phyloP scores from a whole-genome alignment of 2,797 vertebrate species.

The Cryptoprocta ferox region DNA sequence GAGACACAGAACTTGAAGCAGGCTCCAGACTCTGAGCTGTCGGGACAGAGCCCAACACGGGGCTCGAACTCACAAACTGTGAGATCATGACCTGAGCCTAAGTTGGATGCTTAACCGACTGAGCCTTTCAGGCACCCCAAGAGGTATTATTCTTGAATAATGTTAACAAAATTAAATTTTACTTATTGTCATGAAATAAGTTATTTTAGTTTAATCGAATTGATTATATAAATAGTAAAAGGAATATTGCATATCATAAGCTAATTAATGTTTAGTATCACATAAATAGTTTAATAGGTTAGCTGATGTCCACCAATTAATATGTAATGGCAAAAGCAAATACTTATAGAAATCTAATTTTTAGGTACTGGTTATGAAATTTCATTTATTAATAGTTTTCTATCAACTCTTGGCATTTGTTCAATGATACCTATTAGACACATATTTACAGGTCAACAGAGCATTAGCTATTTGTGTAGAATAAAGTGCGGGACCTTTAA shows the following conservation, averaged over 20 bases:
- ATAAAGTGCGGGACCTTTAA: background rate
- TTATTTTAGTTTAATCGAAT: slow-evolving; percentile 35
- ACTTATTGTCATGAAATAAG: background rate
- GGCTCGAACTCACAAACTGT: too few species aligned
- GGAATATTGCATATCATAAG: background rate
- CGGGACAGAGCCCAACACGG: too few species aligned
- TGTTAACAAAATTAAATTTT: slow-evolving; percentile 31
- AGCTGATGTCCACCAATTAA: background rate
- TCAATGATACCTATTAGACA: slow-evolving; percentile 10
- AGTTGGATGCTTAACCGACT: too few species aligned
- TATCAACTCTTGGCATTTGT: slow-evolving; percentile 31
- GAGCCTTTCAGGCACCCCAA: background rate
- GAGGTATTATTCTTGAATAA: slow-evolving; percentile 43
- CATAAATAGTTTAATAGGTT: background rate
- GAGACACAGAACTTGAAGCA: too few species aligned
- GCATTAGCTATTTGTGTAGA: background rate
- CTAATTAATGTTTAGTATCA: background rate
- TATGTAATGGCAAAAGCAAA: background rate
- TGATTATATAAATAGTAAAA: background rate
- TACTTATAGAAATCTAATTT: background rate
- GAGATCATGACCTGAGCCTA: too few species aligned
- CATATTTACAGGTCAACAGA: background rate
- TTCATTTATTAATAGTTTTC: slow-evolving; percentile 12
- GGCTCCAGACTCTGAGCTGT: too few species aligned
- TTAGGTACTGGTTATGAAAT: background rate